Conservation (phyloP, 2,888 invertebrate genomes). For the Entomobrya proxima region DNA sequence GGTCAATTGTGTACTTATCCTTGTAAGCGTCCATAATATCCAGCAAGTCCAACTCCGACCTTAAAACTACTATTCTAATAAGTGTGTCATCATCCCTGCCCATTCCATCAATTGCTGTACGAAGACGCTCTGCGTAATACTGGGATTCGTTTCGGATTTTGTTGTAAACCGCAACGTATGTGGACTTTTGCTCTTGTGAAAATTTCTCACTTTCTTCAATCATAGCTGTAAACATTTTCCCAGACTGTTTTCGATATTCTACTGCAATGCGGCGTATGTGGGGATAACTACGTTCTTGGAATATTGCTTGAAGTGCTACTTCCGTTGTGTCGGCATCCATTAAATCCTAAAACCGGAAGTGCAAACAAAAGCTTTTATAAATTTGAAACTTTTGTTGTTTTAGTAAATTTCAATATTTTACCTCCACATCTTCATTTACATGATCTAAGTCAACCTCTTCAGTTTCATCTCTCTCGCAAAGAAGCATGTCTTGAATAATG, state of each 20-base stretch:
- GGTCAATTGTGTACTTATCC: background rate
- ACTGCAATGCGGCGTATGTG: background rate
- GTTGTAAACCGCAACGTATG: background rate
- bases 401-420: background rate
- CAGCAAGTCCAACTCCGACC: background rate
- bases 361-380: background rate
- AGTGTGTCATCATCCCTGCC: conserved; percentile 9
- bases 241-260: background rate
- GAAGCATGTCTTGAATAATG: background rate
- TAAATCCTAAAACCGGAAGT: background rate
- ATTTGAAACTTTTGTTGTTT: background rate
- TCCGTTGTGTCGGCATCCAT: background rate
- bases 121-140: background rate
- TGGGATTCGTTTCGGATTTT: conserved; percentile 1
- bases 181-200: background rate
- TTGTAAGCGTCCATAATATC: conserved; percentile 26
- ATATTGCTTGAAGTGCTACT: background rate
- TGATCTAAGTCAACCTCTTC: background rate
- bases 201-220: conserved; percentile 12
- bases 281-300: conserved; percentile 15
- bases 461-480: background rate
- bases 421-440: background rate
- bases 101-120: background rate
- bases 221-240: background rate
- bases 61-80: background rate